Percentiles rank a stretch among this genome's conserved stretches.
Evolutionary conservation across 1,140 invertebrate species (phyloP).

Genomic region (Listronotus bonariensis): DNA sequence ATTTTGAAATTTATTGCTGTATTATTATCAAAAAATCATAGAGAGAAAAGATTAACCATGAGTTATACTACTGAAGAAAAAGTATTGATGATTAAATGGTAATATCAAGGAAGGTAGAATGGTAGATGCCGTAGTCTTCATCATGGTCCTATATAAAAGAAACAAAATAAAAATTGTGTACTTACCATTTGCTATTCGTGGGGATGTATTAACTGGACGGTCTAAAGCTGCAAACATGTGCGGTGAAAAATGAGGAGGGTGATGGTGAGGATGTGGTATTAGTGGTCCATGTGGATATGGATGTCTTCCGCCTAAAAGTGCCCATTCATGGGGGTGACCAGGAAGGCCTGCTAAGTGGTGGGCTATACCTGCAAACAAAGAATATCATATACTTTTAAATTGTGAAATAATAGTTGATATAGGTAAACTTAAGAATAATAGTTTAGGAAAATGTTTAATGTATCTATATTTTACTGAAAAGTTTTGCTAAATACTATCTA

Average conservation of each 20-base stretch:
- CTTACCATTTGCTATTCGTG: slow-evolving; percentile 55
- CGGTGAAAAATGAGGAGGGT: slow-evolving; percentile 62
- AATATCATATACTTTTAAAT: neutral
- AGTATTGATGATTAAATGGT: too few relatives aligned
- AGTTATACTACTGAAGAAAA: too few relatives aligned
- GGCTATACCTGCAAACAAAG: slow-evolving; percentile 62
- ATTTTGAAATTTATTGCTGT: too few relatives aligned
- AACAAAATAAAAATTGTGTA: slow-evolving; percentile 5
- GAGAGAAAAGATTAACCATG: too few relatives aligned
- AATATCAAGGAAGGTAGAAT: too few relatives aligned
- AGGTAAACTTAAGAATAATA: too few relatives aligned
- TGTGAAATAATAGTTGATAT: neutral
- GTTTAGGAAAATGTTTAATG: too few relatives aligned
- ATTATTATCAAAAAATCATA: too few relatives aligned
- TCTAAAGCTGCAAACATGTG: slow-evolving; percentile 61
- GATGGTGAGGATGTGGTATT: slow-evolving; percentile 57
- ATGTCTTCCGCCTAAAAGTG: slow-evolving; percentile 60
- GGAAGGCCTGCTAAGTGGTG: slow-evolving; percentile 67
- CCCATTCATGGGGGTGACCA: slow-evolving; percentile 64
- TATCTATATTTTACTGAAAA: too few relatives aligned
- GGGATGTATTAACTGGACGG: slow-evolving; percentile 52
- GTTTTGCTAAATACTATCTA: too few relatives aligned
- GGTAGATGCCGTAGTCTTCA: too few relatives aligned
- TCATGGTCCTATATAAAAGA: too few relatives aligned
- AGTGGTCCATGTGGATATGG: slow-evolving; percentile 59